Evolutionary conservation across 2,797 vertebrate genomes (phyloP).

Genomic region (Sparus aurata): DNA sequence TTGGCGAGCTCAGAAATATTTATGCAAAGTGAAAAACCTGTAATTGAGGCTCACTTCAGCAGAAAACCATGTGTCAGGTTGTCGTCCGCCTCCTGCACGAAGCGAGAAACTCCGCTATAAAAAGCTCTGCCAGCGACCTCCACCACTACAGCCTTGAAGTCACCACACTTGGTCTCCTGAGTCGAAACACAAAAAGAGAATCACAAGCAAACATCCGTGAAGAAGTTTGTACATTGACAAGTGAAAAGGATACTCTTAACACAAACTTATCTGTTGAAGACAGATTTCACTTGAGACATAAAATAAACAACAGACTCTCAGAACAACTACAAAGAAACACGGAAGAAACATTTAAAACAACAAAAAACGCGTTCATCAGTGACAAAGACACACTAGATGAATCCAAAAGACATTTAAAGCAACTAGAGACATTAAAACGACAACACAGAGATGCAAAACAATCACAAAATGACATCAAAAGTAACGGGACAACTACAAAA

Average conservation of each 20-base stretch:
- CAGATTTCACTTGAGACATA: background rate
- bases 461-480: too few relatives aligned
- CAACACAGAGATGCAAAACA: too few relatives aligned
- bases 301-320: background rate
- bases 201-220: background rate
- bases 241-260: background rate
- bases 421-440: too few relatives aligned
- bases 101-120: constrained; percentile 91
- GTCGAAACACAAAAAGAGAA: constrained; percentile 28
- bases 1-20: background rate
- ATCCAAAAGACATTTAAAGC: too few relatives aligned
- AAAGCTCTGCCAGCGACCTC: constrained; percentile 93
- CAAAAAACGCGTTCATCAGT: too few relatives aligned
- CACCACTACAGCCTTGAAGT: constrained; percentile 91
- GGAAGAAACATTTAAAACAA: too few relatives aligned
- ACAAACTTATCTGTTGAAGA: too few relatives aligned
- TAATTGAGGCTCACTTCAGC: constrained; percentile 82
- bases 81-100: constrained; percentile 90
- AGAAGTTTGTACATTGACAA: background rate
- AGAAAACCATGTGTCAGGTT: constrained; percentile 89
- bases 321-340: too few relatives aligned
- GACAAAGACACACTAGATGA: too few relatives aligned
- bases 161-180: constrained; percentile 91
- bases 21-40: background rate
- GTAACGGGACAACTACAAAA: too few relatives aligned